phyloP scores from a whole-genome alignment of 2,888 invertebrate species.

The Euphydryas editha region DNA sequence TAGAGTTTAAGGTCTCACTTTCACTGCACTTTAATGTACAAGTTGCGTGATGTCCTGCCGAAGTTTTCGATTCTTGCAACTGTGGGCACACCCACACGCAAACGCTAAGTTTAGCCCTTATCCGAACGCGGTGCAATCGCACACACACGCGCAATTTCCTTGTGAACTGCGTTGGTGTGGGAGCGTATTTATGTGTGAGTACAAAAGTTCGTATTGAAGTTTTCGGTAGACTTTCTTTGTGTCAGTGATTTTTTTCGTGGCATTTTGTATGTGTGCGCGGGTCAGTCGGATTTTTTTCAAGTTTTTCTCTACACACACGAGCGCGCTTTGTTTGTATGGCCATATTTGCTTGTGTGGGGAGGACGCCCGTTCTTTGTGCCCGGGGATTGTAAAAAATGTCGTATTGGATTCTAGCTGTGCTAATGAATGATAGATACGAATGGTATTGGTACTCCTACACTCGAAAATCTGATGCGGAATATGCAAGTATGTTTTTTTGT shows the following conservation, averaged over 20 bases:
- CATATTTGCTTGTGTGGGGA: slow-evolving; percentile 62
- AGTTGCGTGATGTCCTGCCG: slow-evolving; percentile 49
- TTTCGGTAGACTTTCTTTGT: slow-evolving; percentile 83
- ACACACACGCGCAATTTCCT: slow-evolving; percentile 65
- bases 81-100: slow-evolving; percentile 67
- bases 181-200: slow-evolving; percentile 56
- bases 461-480: slow-evolving; percentile 71
- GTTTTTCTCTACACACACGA: slow-evolving; percentile 72
- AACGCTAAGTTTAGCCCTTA: slow-evolving; percentile 76
- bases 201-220: slow-evolving; percentile 80
- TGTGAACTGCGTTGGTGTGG: slow-evolving; percentile 54
- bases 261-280: slow-evolving; percentile 68
- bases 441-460: slow-evolving; percentile 56
- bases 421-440: slow-evolving; percentile 82
- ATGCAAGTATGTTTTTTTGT: slow-evolving; percentile 51
- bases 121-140: slow-evolving; percentile 68
- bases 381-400: slow-evolving; percentile 82
- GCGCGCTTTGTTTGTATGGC: slow-evolving; percentile 57
- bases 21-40: slow-evolving; percentile 31
- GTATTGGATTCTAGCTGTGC: slow-evolving; percentile 82
- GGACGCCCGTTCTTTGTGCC: slow-evolving; percentile 80
- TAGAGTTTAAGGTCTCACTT: slow-evolving; percentile 28
- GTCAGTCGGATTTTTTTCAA: slow-evolving; percentile 80
- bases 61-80: slow-evolving; percentile 78
- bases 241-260: slow-evolving; percentile 83